A percentile compares a stretch with the other conserved stretches of the same genome.
These are phyloP conservation scores for Otocyon megalotis DNA, from an alignment of 2,113 vertebrate species.

Conservation along the genomic window DNA sequence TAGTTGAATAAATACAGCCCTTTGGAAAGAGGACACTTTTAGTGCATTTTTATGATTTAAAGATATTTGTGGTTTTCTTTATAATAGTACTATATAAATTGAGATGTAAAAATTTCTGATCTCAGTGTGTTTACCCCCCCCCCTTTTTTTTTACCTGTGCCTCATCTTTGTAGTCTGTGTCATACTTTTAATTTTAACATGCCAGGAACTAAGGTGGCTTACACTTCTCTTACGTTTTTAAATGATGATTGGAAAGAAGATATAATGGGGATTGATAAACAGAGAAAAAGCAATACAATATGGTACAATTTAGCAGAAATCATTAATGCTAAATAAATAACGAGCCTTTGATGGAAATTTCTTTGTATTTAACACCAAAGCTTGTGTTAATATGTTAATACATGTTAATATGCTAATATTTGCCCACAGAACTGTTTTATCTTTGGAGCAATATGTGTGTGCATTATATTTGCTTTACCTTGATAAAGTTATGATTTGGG, in stretches of 20 bases:
- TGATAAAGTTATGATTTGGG: neutral
- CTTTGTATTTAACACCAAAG: neutral
- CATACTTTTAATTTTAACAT: constrained; percentile 37
- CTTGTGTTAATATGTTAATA: neutral
- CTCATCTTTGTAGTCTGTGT: neutral
- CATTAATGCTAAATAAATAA: neutral
- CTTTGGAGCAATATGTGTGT: neutral
- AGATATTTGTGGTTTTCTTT: constrained; percentile 23
- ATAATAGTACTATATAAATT: neutral
- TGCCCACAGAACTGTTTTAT: neutral
- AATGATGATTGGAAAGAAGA: neutral
- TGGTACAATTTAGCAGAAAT: neutral
- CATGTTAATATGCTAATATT: neutral
- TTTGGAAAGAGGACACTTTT: constrained; percentile 53
- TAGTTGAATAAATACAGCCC: constrained; percentile 63
- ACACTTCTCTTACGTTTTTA: neutral
- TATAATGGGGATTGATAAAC: neutral
- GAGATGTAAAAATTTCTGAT: neutral
- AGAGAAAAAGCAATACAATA: constrained; percentile 19
- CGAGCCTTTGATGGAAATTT: neutral
- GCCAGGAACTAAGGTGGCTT: neutral
- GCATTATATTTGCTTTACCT: neutral
- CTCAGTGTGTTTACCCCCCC: neutral
- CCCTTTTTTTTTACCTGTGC: neutral
- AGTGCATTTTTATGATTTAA: constrained; percentile 52